Evolutionary conservation across 2,888 invertebrate genomes (phyloP).

Genomic region (Trachelus iudaicus): DNA sequence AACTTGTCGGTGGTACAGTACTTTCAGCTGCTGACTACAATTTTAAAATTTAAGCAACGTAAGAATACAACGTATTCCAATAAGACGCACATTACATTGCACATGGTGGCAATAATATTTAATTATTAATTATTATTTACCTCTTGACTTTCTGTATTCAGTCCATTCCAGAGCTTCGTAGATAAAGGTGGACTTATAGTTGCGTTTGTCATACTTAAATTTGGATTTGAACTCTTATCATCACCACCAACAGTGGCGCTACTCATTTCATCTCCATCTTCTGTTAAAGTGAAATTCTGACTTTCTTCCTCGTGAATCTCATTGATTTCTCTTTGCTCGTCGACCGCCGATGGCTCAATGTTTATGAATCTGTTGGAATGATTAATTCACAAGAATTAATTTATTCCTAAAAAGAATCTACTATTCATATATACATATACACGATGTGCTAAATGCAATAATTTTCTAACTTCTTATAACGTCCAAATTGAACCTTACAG

Average conservation of each 20-base stretch:
- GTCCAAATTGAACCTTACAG: background rate
- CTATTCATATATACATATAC: background rate
- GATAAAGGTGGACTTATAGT: constrained; percentile 51
- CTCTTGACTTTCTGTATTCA: constrained; percentile 36
- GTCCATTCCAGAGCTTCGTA: constrained; percentile 54
- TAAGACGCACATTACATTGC: background rate
- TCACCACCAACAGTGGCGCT: constrained; percentile 63
- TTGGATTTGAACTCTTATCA: constrained; percentile 34
- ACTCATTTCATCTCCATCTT: constrained; percentile 64
- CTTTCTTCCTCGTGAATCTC: constrained; percentile 63
- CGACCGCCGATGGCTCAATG: constrained; percentile 75
- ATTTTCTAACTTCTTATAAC: background rate
- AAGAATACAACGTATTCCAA: background rate
- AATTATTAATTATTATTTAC: constrained; percentile 28
- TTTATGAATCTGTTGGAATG: constrained; percentile 70
- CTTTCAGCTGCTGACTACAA: constrained; percentile 31
- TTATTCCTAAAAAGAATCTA: background rate
- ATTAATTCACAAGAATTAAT: constrained; percentile 17
- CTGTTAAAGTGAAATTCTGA: constrained; percentile 55
- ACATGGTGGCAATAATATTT: background rate
- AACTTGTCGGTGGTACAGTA: constrained; percentile 23
- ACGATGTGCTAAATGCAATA: background rate
- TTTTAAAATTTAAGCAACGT: background rate
- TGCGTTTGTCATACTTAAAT: constrained; percentile 50
- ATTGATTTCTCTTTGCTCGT: constrained; percentile 68